Base-by-base conservation (phyloP, 1,140 invertebrate genomes). In the Euwallacea fornicatus region DNA sequence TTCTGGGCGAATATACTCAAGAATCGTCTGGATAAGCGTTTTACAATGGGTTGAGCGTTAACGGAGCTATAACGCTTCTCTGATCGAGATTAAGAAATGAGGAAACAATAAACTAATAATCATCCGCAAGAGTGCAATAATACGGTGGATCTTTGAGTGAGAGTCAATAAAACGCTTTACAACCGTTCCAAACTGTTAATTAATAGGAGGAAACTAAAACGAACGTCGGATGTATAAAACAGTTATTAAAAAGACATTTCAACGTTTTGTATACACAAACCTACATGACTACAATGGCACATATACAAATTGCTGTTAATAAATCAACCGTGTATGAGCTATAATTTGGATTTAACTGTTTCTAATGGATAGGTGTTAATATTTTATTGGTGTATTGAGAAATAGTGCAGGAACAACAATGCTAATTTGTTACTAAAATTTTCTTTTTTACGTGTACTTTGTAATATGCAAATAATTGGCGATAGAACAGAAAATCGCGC, bases 201-300 rank as follows among this genome's bases (percentile, higher is more conserved):
- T 69, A 63, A 69, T 42, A 69, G 67, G 21, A 69, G 67, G 60
- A 69, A 69, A 61, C 58, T 50, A 63, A 53, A 69, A 61, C 41
- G 67, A 53, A 53, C 59, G 59, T 63, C 67, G 67, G 67, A 69
- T 56, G 58, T 69, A 69, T 69, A 69, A 69, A 69, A 69, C 67
- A 69, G 67, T 69, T 69, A 69, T 69, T 69, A 69, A 69, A 69
- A 69, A 47, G 67, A 69, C 67, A 61, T 69, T 69, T 62, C n/a
- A 21, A 61, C 11, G 11, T 69, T 55, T 54, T 69, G 33, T 63
- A 42, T 62, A 69, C 59, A 69, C 59, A 69, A 63, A 69, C 67
- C 60, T 46, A 61, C 54, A 68, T 16, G 50, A 68, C 46, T 67
- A 67, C 43, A 69, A 69, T 61, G 42, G 33, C 46, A 21, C 55